Percentiles rank a stretch among this genome's conserved stretches.
These are phyloP conservation scores for Dunckerocampus dactyliophorus DNA, from an alignment of 2,113 vertebrate species.

Conservation along the genomic window DNA sequence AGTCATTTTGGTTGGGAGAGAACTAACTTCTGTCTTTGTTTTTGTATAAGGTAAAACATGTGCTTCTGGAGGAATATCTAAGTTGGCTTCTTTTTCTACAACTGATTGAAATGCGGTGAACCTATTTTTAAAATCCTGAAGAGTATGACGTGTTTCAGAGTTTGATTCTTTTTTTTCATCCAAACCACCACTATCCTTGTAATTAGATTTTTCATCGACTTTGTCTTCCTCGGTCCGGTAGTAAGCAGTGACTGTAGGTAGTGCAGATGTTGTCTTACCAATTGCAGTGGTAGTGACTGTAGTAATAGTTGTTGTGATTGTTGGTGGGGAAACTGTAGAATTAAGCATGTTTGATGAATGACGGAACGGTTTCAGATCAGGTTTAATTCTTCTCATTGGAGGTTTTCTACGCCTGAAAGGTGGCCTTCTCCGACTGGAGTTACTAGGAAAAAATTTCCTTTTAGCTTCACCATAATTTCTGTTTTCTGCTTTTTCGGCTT, in stretches of 20 bases:
- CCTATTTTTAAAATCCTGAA: constrained; percentile 13
- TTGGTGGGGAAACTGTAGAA: constrained; percentile 25
- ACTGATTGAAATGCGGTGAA: constrained; percentile 12
- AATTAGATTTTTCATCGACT: constrained; percentile 40
- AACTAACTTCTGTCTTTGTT: constrained; percentile 8
- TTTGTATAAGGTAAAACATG: constrained; percentile 24
- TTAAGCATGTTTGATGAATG: constrained; percentile 33
- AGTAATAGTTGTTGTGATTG: constrained; percentile 10
- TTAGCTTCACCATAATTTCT: constrained; percentile 30
- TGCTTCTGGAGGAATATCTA: background rate
- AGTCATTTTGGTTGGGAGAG: constrained; percentile 6
- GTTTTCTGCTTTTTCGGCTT: constrained; percentile 27
- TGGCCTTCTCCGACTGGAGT: constrained; percentile 54
- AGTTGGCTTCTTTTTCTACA: constrained; percentile 7
- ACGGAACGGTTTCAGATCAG: constrained; percentile 30
- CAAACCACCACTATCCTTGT: constrained; percentile 22
- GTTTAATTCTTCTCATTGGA: constrained; percentile 44
- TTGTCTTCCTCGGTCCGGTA: constrained; percentile 37
- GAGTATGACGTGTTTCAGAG: constrained; percentile 16
- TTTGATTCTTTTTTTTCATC: constrained; percentile 26
- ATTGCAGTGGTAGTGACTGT: constrained; percentile 13
- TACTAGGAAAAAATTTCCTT: constrained; percentile 32
- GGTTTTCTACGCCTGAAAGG: constrained; percentile 65
- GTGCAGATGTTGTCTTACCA: constrained; percentile 17
- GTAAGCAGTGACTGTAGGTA: constrained; percentile 37